Conservation (phyloP, 2,888 invertebrate genomes). For the Boloria euphrosyne region DNA sequence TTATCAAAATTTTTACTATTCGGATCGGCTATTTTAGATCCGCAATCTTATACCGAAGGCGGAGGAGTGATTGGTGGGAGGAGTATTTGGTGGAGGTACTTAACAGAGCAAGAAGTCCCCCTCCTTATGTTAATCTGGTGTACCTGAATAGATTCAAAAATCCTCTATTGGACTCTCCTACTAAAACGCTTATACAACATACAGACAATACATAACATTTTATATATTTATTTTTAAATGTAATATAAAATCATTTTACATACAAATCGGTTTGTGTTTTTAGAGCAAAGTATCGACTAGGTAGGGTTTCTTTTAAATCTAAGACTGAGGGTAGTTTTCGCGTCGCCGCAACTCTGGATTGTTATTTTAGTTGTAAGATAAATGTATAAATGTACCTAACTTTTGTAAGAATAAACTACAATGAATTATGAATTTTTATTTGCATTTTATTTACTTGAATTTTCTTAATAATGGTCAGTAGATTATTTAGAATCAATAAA, state of each 20-base stretch:
- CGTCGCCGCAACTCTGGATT: conserved; percentile 68
- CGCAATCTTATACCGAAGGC: no score
- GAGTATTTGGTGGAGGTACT: no score
- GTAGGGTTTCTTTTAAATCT: conserved; percentile 44
- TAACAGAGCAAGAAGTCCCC: no score
- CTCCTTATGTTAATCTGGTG: no score
- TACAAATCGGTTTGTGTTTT: not conserved
- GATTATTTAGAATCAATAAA: not conserved
- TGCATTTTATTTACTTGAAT: conserved; percentile 39
- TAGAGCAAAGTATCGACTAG: conserved; percentile 12
- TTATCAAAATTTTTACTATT: no score
- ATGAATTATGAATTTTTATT: conserved; percentile 54
- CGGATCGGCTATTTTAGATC: no score
- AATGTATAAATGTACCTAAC: conserved; percentile 75
- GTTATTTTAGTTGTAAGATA: conserved; percentile 56
- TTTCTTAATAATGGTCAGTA: not conserved
- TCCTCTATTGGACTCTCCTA: no score
- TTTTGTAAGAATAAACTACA: conserved; percentile 68
- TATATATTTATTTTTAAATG: not conserved
- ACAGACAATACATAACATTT: no score
- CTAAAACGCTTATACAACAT: no score
- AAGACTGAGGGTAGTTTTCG: conserved; percentile 54
- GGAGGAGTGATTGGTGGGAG: no score
- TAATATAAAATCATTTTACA: not conserved
- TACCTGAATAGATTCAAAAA: no score